Conservation (phyloP, 2,797 vertebrate species). For the Pantherophis alleghaniensis region DNA sequence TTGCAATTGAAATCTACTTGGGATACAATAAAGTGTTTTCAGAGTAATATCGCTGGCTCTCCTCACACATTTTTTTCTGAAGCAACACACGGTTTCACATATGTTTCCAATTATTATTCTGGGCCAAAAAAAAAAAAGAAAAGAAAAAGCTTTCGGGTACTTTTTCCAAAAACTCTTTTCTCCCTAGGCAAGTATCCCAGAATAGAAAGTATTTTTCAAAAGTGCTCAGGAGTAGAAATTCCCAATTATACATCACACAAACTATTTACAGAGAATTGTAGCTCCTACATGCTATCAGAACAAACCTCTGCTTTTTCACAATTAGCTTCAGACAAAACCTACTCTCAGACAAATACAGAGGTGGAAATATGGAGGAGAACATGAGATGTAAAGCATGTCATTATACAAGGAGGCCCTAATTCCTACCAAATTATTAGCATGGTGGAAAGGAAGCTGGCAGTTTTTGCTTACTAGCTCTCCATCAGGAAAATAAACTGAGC, state of each 20-base stretch:
- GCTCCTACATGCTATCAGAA: constrained; percentile 57
- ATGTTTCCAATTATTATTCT: constrained; percentile 66
- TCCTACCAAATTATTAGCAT: constrained; percentile 58
- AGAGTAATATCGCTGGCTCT: constrained; percentile 58
- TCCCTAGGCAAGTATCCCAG: constrained; percentile 57
- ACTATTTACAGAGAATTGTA: constrained; percentile 42
- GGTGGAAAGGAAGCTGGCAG: constrained; percentile 56
- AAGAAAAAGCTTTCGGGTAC: constrained; percentile 54
- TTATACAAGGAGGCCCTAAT: constrained; percentile 66
- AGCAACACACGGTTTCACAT: constrained; percentile 60
- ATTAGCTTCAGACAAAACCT: constrained; percentile 55
- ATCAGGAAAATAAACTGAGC: constrained; percentile 51
- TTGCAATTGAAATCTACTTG: constrained; percentile 61
- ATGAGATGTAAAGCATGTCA: constrained; percentile 67
- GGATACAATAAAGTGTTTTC: constrained; percentile 56
- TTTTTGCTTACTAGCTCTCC: constrained; percentile 53
- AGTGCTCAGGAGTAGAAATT: constrained; percentile 59
- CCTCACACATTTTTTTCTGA: constrained; percentile 51
- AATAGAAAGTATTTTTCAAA: constrained; percentile 64
- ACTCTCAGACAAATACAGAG: constrained; percentile 61
- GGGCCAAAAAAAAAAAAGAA: constrained; percentile 34
- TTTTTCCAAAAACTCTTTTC: constrained; percentile 65
- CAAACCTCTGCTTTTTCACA: constrained; percentile 63
- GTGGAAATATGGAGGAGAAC: constrained; percentile 61
- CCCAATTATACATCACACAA: constrained; percentile 49